These are phyloP conservation scores for Enteromius unitaeniatus DNA, from an alignment of 2,797 vertebrate genomes.

Conservation along the genomic window DNA sequence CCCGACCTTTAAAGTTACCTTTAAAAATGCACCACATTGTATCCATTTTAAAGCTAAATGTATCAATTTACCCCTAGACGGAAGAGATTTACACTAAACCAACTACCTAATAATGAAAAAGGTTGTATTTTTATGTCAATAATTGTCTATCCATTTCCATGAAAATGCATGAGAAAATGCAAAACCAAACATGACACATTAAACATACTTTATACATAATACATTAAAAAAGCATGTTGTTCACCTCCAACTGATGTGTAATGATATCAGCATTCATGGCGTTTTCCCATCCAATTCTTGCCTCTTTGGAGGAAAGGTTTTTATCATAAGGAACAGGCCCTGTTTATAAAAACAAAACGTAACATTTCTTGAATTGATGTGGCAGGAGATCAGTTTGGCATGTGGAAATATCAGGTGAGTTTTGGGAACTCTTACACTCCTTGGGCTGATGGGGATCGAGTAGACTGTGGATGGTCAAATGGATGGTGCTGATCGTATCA, in stretches of 20 bases:
- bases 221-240: not conserved
- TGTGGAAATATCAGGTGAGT: not conserved
- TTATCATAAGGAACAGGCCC: slow-evolving; percentile 72
- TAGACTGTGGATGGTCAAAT: slow-evolving; percentile 81
- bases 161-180: not conserved
- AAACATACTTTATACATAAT: not conserved
- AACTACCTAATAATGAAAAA: no score
- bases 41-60: no score
- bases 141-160: no score
- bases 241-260: slow-evolving; percentile 82
- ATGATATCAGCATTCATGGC: slow-evolving; percentile 76
- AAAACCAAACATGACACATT: not conserved
- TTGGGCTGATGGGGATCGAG: slow-evolving; percentile 59
- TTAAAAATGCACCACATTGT: no score
- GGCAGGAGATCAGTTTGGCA: no score
- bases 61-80: no score
- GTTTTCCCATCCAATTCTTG: slow-evolving; percentile 87
- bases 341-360: slow-evolving; percentile 63
- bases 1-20: no score
- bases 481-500: slow-evolving; percentile 78
- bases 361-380: not conserved
- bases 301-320: slow-evolving; percentile 78
- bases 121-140: no score
- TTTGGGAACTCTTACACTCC: slow-evolving; percentile 75
- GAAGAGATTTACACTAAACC: no score